Evolutionary conservation across 2,113 vertebrate genomes (phyloP).

Genomic region (Sturnira hondurensis): DNA sequence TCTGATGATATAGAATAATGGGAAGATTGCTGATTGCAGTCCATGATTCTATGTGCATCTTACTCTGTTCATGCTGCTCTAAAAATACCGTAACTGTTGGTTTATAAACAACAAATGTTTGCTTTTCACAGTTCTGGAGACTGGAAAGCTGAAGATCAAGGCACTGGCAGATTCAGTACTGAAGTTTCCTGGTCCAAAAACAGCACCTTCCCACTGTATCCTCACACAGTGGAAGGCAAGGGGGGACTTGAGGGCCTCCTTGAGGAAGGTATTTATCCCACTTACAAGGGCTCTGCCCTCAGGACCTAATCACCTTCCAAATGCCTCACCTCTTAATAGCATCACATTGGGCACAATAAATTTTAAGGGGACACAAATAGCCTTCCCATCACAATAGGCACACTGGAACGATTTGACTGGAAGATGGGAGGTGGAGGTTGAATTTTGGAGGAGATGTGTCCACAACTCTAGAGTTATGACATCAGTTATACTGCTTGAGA

Average conservation of each 20-base stretch:
- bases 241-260: rapidly evolving
- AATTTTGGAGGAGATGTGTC: neutral
- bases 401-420: neutral
- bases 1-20: neutral
- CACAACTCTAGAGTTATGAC: neutral
- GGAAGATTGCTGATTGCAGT: neutral
- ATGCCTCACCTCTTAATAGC: neutral
- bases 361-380: neutral
- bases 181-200: neutral
- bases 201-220: neutral
- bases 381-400: neutral
- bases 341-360: neutral
- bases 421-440: neutral
- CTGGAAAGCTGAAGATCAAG: neutral
- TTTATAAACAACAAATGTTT: neutral
- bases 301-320: neutral
- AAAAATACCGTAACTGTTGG: neutral
- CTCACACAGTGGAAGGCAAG: neutral
- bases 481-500: neutral
- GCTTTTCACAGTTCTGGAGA: neutral
- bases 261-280: neutral
- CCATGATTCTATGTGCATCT: neutral
- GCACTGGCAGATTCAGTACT: no score
- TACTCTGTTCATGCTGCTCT: neutral
- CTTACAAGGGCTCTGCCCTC: neutral